Evolutionary conservation across 2,888 invertebrate species (phyloP), one percentile per base, ranked within the genome.

Genomic region (Drosophila borealis): DNA sequence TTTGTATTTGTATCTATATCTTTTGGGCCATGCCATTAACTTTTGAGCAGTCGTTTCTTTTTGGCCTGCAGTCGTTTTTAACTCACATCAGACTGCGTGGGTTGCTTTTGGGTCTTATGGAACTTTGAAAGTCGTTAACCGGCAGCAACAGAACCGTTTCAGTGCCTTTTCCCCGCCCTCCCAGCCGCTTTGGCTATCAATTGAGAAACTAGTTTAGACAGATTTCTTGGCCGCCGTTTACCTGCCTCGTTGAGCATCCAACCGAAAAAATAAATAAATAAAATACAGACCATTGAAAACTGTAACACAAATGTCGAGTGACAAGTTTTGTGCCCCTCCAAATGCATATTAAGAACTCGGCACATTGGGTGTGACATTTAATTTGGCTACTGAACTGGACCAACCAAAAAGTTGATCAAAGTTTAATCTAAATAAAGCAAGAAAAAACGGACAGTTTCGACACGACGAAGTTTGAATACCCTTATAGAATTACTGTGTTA

Each of bases 51-150:
- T 64, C 63, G 74, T 78, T 78, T 49, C 62, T 56, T 68, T 59
- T 59, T 44, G 55, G 63, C 72, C 62, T 72, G 69, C 80, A 69
- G 60, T 61, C 76, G 64, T 64, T 70, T 81, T 56, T 41, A 50
- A 57, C 69, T 64, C 64, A 59, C 67, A 29, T 29, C 29, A 76
- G 65, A 72, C 67, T 70, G 77, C 79, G 77, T 77, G 77, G 77
- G 74, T 56, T 70, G 75, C 45, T 68, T 57, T 77, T 74, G 63
- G 54, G 57, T 79, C 62, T 81, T 81, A 73, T 66, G 60, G 48
- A 81, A 80, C 84, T 85, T 82, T 74, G 70, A 74, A 78, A 88
- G 83, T 88, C 83, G 87, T 82, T 88, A 88, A 85, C 82, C 88
- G 66, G 70, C 80, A 68, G 59, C 68, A 57, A 44, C 57, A 70